Conservation (phyloP, 2,797 vertebrate genomes). For the Babyrousa celebensis region DNA sequence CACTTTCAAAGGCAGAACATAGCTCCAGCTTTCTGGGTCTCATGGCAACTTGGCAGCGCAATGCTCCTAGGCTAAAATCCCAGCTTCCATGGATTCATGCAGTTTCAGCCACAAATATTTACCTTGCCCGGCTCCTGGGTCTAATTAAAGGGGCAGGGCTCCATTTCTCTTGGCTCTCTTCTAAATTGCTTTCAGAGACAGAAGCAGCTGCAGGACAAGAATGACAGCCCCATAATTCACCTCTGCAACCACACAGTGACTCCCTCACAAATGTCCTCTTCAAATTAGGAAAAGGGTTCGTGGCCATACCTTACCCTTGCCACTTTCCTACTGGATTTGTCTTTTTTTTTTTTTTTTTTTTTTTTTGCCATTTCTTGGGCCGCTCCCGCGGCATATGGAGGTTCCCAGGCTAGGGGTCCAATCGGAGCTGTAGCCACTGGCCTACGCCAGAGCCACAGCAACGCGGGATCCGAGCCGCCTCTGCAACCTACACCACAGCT, state of each 20-base stretch:
- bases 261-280: constrained; percentile 9
- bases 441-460: too few relatives aligned
- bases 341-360: too few relatives aligned
- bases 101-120: constrained; percentile 72
- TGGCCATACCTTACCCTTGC: background rate
- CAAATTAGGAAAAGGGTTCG: background rate
- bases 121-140: constrained; percentile 67
- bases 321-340: background rate
- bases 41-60: constrained; percentile 67
- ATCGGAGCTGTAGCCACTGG: too few relatives aligned
- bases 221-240: background rate
- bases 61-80: constrained; percentile 59
- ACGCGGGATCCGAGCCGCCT: too few relatives aligned
- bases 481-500: too few relatives aligned
- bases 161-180: background rate
- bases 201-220: background rate
- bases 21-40: constrained; percentile 24
- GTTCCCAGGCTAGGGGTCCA: too few relatives aligned
- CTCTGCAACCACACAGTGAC: background rate
- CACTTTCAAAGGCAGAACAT: background rate
- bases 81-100: background rate
- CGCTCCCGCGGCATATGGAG: too few relatives aligned
- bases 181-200: background rate
- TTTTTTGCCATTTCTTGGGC: too few relatives aligned
- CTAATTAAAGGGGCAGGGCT: constrained; percentile 46